A percentile compares a stretch with the other conserved stretches of the same genome.
phyloP scores from a whole-genome alignment of 2,888 invertebrate genomes.

The Drosophila diplacantha region DNA sequence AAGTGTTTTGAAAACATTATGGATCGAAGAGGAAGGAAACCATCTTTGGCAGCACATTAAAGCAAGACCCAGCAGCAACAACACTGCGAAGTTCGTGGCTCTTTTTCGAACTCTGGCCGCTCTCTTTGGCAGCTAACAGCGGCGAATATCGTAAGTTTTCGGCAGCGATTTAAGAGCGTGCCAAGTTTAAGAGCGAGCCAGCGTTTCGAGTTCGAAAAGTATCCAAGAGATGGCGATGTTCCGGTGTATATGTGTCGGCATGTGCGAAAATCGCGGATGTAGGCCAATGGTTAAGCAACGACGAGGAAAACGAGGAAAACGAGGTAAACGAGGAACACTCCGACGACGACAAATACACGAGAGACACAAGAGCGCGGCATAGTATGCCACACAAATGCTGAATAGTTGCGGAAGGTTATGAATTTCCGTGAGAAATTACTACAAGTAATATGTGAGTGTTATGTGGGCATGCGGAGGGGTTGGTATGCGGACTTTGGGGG shows the following conservation, averaged over 20 bases:
- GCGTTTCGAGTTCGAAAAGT: slow-evolving; percentile 54
- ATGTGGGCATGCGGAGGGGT: slow-evolving; percentile 35
- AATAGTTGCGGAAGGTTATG: slow-evolving; percentile 76
- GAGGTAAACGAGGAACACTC: slow-evolving; percentile 29
- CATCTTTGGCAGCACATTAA: slow-evolving; percentile 28
- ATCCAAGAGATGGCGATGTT: slow-evolving; percentile 19
- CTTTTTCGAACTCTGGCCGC: slow-evolving; percentile 41
- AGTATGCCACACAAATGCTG: slow-evolving; percentile 69
- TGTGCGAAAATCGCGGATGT: slow-evolving; percentile 65
- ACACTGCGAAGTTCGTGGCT: not conserved
- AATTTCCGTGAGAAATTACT: slow-evolving; percentile 75
- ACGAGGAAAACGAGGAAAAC: slow-evolving; percentile 49
- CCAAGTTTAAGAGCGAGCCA: slow-evolving; percentile 52
- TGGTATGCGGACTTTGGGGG: slow-evolving; percentile 15
- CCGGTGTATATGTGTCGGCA: slow-evolving; percentile 40
- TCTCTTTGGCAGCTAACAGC: slow-evolving; percentile 44
- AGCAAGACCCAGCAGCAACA: not conserved
- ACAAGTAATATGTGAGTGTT: slow-evolving; percentile 71
- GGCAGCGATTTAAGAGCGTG: slow-evolving; percentile 48
- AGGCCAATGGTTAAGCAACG: slow-evolving; percentile 74
- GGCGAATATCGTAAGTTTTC: slow-evolving; percentile 58
- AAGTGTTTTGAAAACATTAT: slow-evolving; percentile 62
- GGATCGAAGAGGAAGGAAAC: slow-evolving; percentile 22
- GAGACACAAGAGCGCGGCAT: slow-evolving; percentile 47
- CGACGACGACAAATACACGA: slow-evolving; percentile 42